Evolutionary conservation across 2,113 vertebrate species (phyloP).

Genomic region (Anguilla rostrata): DNA sequence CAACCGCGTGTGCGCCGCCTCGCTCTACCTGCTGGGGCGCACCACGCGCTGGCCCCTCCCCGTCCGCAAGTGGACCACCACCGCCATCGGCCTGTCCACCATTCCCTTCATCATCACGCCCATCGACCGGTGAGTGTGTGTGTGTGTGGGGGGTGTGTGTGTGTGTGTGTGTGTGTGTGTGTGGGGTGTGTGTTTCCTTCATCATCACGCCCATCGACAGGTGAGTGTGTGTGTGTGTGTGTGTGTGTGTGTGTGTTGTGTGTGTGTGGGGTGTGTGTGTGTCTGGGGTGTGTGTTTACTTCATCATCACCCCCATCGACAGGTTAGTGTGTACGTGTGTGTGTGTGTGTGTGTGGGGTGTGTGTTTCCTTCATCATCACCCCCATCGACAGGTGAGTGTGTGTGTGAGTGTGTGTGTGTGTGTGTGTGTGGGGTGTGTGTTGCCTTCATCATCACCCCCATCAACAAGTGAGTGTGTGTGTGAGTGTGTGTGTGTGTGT

Average conservation of each 20-base stretch:
- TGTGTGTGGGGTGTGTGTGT: neutral
- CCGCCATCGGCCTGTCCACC: conserved; percentile 83
- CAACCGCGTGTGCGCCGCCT: conserved; percentile 87
- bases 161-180: neutral
- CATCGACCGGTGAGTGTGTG: conserved; percentile 82
- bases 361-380: neutral
- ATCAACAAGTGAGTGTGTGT: too few relatives aligned
- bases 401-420: neutral
- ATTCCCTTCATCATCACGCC: conserved; percentile 93
- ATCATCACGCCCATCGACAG: conserved; percentile 56
- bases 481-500: too few relatives aligned
- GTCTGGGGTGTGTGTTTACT: neutral
- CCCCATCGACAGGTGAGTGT: too few relatives aligned
- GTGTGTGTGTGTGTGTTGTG: neutral
- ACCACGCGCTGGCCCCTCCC: conserved; percentile 84
- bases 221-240: neutral
- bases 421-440: neutral
- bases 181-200: conserved; percentile 53
- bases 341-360: neutral
- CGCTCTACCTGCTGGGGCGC: conserved; percentile 78
- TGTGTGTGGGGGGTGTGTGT: neutral
- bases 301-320: too few relatives aligned
- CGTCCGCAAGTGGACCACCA: conserved; percentile 89
- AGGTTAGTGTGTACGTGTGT: too few relatives aligned
- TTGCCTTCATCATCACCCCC: too few relatives aligned